Percentiles rank a stretch among this genome's conserved stretches.
phyloP scores from a whole-genome alignment of 1,140 invertebrate genomes.

The Lysiphlebus fabarum region DNA sequence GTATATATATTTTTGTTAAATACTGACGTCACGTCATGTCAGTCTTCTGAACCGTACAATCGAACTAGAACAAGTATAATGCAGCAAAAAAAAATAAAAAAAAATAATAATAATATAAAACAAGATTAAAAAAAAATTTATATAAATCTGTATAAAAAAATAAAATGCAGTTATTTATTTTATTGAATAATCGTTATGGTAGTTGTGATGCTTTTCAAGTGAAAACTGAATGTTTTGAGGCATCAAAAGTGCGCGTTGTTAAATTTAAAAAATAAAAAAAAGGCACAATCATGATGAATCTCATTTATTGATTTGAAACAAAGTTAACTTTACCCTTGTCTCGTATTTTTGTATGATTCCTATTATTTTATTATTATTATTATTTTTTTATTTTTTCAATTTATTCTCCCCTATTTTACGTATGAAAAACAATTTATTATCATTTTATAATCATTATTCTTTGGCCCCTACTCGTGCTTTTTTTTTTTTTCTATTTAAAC shows the following conservation, averaged over 20 bases:
- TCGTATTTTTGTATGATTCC: constrained; percentile 7
- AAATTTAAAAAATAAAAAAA: constrained; percentile 12
- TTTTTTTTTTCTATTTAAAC: too few relatives aligned
- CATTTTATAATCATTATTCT: too few relatives aligned
- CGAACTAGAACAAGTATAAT: too few relatives aligned
- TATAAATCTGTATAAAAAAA: constrained; percentile 8
- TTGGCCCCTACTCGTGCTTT: too few relatives aligned
- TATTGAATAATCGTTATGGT: constrained; percentile 9
- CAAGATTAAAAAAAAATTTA: constrained; percentile 5
- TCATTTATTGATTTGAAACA: constrained; percentile 17
- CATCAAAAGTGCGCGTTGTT: constrained; percentile 10
- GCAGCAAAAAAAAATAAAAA: neutral
- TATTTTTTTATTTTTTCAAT: neutral
- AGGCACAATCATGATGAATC: constrained; percentile 15
- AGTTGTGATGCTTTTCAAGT: constrained; percentile 13
- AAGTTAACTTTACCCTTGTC: constrained; percentile 7
- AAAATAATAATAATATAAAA: constrained; percentile 6
- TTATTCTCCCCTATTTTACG: constrained; percentile 2
- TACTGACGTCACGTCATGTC: constrained; percentile 17
- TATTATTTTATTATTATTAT: constrained; percentile 13
- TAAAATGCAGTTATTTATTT: constrained; percentile 17
- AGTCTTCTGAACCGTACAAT: constrained; percentile 16
- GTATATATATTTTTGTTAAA: constrained; percentile 27
- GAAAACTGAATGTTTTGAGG: constrained; percentile 18
- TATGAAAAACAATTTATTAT: neutral